Conservation (phyloP, 2,888 invertebrate species). For the Andrena bucephala region DNA sequence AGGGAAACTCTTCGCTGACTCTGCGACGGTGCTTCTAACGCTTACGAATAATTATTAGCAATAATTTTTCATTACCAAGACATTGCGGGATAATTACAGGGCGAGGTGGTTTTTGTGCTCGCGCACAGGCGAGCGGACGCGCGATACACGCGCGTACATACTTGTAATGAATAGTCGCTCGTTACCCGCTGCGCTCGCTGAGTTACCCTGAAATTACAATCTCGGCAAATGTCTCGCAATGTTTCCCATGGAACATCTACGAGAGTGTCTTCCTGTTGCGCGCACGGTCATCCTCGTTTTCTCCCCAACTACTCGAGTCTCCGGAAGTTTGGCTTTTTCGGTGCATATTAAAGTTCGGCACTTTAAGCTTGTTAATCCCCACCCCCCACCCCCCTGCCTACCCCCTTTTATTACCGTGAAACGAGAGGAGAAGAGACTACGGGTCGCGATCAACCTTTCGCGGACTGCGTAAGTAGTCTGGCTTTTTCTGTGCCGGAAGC, state of each 20-base stretch:
- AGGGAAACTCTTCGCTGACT: constrained; percentile 22
- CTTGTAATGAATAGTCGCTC: constrained; percentile 68
- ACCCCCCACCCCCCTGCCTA: too few relatives aligned
- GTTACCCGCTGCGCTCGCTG: constrained; percentile 60
- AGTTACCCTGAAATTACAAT: constrained; percentile 68
- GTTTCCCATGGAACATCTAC: constrained; percentile 49
- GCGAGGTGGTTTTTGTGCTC: constrained; percentile 45
- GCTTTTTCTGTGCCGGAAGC: not conserved
- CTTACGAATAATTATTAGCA: constrained; percentile 65
- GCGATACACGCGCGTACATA: constrained; percentile 19
- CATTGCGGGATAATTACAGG: constrained; percentile 67
- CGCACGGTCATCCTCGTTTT: constrained; percentile 43
- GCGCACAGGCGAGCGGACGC: not conserved
- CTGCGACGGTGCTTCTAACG: constrained; percentile 30
- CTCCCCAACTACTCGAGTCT: constrained; percentile 22
- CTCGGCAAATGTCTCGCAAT: constrained; percentile 61
- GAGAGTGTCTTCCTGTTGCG: constrained; percentile 41
- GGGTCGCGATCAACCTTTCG: not conserved
- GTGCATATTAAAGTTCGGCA: constrained; percentile 26
- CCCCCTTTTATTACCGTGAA: constrained; percentile 3
- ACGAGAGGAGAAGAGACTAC: not conserved
- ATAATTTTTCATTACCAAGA: constrained; percentile 71
- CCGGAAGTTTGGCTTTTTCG: constrained; percentile 22
- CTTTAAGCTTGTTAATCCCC: constrained; percentile 17
- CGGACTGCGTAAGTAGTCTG: not conserved